Evolutionary conservation across 2,113 vertebrate genomes (phyloP), one percentile per base, ranked within the genome.

Genomic region (Semnornis frantzii): DNA sequence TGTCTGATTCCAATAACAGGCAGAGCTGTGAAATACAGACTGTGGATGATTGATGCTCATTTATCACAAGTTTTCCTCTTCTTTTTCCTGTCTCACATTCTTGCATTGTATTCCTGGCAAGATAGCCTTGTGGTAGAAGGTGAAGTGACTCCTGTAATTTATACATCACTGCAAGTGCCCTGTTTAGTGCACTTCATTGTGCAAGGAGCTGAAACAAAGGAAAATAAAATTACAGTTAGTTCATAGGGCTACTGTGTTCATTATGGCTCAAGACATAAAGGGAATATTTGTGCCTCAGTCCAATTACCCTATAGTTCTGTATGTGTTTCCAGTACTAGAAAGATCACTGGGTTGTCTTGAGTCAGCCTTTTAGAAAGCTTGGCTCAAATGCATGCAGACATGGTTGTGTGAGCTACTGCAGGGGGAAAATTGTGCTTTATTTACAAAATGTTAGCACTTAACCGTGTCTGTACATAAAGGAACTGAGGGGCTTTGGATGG

Each of bases 261-360:
- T 97, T 91, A 96, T 94, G 83, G 92, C 68, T 93, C 5, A 4
- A 97, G 87, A 89, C 85, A 96, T 96, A 92, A 93, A 96, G 97
- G 94, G 96, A 97, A 73, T 96, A 92, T 97, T 96, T 96, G 94
- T 97, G 91, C 92, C 94, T 81, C 95, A 95, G 82, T 87, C 64
- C 91, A 96, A 97, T 98, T 97, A 96, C 76, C 55, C 73, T 86
- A 92, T 72, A 89, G 66, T 92, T 95, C 89, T 91, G 3, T 87
- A 79, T 89, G 85, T 16, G 30, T 95, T 97, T 97, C 69, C 77
- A 94, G 74, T 89, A 79, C 85, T 54, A 82, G 89, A 89, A 97
- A 96, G 80, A 97, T 96, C n/a, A 24, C 92, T 92, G 69, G 37
- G 80, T 91, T 97, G 82, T 91, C 89, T 75, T 93, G 89, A 95